Conservation (phyloP, 2,888 invertebrate genomes). For the Onthophagus sagittarius region DNA sequence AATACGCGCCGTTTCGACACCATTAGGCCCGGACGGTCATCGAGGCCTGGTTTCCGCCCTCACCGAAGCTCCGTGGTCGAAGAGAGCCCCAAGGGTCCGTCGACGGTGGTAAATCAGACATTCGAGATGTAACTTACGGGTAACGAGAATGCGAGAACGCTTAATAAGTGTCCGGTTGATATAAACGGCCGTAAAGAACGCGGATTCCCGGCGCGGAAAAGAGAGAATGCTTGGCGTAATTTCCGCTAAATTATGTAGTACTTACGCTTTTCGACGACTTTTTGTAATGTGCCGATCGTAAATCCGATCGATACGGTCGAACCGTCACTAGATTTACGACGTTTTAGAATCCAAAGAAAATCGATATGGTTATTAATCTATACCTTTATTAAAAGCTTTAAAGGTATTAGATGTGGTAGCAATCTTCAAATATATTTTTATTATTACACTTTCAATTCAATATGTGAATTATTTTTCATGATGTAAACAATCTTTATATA, state of each 20-base stretch:
- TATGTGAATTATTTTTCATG: too few species aligned
- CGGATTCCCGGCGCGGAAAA: neutral
- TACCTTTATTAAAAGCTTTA: too few species aligned
- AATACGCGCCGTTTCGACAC: conserved; percentile 13
- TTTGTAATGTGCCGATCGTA: neutral
- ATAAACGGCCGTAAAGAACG: neutral
- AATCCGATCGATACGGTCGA: neutral
- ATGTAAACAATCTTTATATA: too few species aligned
- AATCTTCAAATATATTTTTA: too few species aligned
- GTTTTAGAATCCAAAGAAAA: too few species aligned
- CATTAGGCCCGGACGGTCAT: neutral
- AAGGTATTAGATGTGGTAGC: too few species aligned
- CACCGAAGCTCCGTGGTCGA: neutral
- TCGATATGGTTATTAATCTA: too few species aligned
- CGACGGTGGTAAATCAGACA: neutral
- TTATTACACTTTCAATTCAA: too few species aligned
- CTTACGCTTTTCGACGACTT: neutral
- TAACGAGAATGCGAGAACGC: neutral
- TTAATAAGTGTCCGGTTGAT: neutral
- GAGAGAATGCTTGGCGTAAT: neutral
- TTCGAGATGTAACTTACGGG: neutral
- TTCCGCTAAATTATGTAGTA: neutral
- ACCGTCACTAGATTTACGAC: too few species aligned
- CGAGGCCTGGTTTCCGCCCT: neutral
- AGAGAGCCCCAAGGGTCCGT: neutral